A percentile compares a stretch with the other conserved stretches of the same genome.
Evolutionary conservation across 2,888 invertebrate genomes (phyloP).

Genomic region (Amphipoea lucens): DNA sequence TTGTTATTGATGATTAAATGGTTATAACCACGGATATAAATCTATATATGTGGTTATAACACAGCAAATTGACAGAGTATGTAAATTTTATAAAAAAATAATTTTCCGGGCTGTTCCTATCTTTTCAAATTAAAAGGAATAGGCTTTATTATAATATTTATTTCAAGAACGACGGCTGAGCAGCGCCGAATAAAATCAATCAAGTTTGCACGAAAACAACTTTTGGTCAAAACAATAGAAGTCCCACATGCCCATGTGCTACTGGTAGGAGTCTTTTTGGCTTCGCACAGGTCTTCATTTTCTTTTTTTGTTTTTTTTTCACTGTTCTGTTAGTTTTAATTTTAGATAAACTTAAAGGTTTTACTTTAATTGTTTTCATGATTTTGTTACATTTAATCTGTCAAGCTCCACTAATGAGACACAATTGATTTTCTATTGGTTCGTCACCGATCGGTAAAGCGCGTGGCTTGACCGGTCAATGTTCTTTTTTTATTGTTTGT

Average conservation of each 20-base stretch:
- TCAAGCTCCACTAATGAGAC: too few relatives aligned
- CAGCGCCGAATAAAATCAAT: conserved; percentile 18
- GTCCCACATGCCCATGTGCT: not conserved
- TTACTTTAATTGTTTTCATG: too few relatives aligned
- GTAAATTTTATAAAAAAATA: not conserved
- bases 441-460: too few relatives aligned
- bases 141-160: not conserved
- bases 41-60: too few relatives aligned
- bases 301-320: too few relatives aligned
- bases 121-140: not conserved
- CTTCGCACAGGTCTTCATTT: not conserved
- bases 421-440: too few relatives aligned
- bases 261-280: not conserved
- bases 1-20: too few relatives aligned
- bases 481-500: not conserved
- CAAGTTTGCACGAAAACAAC: conserved; percentile 22
- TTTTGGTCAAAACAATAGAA: conserved; percentile 4
- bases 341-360: too few relatives aligned
- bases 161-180: not conserved
- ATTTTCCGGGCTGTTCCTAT: not conserved
- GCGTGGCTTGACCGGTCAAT: too few relatives aligned
- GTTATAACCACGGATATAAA: too few relatives aligned
- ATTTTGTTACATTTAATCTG: too few relatives aligned
- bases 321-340: too few relatives aligned
- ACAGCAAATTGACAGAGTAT: not conserved